phyloP scores from a whole-genome alignment of 2,113 vertebrate species.

The Rhabdomys dilectus region DNA sequence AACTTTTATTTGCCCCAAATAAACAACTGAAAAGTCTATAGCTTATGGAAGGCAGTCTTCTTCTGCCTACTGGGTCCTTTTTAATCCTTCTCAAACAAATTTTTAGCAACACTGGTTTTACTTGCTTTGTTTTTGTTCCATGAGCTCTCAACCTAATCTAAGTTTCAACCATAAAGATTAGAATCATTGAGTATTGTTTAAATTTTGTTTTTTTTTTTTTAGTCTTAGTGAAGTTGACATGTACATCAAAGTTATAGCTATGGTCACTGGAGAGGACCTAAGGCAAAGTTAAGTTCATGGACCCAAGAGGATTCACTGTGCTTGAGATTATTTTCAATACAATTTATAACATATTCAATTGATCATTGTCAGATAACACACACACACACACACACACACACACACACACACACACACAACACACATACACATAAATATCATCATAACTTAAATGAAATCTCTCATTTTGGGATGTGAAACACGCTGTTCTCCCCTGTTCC shows the following conservation, averaged over 20 bases:
- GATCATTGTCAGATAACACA: not conserved
- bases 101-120: not conserved
- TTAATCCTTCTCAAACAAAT: not conserved
- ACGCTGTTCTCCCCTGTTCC: not conserved
- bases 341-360: not conserved
- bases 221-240: not conserved
- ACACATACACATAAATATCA: not conserved
- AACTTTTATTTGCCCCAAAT: not conserved
- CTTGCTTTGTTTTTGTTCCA: not conserved
- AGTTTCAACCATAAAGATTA: not conserved
- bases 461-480: not conserved
- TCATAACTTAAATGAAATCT: not conserved
- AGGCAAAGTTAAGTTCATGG: not conserved
- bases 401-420: not conserved
- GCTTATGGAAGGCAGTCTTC: not conserved
- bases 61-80: not conserved
- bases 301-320: not conserved
- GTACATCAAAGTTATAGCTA: not conserved
- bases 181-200: conserved; percentile 24
- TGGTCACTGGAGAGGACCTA: not conserved
- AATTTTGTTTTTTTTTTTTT: not conserved
- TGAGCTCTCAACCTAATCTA: not conserved
- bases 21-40: not conserved
- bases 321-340: not conserved
- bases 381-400: not conserved